These are phyloP conservation scores for Parauchenoglanis punctatus DNA, from an alignment of 2,797 vertebrate genomes.

Conservation along the genomic window DNA sequence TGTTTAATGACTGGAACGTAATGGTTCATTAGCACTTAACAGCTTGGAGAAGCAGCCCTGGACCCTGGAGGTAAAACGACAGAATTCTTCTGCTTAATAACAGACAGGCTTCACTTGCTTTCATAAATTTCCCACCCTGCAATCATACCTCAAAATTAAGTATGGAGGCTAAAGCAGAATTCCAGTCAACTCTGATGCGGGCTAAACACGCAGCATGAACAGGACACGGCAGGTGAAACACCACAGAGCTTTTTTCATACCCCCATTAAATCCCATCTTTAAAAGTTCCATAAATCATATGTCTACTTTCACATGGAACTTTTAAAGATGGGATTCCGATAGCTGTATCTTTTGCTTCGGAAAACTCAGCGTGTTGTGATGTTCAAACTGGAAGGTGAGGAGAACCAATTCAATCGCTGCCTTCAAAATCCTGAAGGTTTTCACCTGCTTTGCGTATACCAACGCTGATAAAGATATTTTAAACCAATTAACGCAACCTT, in stretches of 20 bases:
- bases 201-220: neutral
- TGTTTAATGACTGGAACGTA: slow-evolving; percentile 48
- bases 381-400: neutral
- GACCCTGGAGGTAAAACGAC: slow-evolving; percentile 38
- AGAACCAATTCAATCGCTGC: neutral
- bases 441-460: neutral
- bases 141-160: slow-evolving; percentile 40
- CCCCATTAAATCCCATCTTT: too few species aligned
- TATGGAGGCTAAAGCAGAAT: slow-evolving; percentile 20
- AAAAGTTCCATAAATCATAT: too few species aligned
- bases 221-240: neutral
- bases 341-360: neutral
- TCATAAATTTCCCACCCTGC: slow-evolving; percentile 35
- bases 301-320: neutral
- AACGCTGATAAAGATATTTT: neutral
- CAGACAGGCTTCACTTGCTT: slow-evolving; percentile 38
- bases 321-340: neutral
- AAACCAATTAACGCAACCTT: neutral
- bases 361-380: neutral
- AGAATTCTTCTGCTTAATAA: slow-evolving; percentile 41
- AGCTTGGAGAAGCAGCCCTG: slow-evolving; percentile 28
- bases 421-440: neutral
- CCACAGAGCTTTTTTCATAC: neutral
- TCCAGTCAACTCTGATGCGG: slow-evolving; percentile 26
- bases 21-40: slow-evolving; percentile 52